A percentile compares a stretch with the other conserved stretches of the same genome.
Conservation (phyloP, 2,797 vertebrate genomes). For the Acanthiza pusilla region DNA sequence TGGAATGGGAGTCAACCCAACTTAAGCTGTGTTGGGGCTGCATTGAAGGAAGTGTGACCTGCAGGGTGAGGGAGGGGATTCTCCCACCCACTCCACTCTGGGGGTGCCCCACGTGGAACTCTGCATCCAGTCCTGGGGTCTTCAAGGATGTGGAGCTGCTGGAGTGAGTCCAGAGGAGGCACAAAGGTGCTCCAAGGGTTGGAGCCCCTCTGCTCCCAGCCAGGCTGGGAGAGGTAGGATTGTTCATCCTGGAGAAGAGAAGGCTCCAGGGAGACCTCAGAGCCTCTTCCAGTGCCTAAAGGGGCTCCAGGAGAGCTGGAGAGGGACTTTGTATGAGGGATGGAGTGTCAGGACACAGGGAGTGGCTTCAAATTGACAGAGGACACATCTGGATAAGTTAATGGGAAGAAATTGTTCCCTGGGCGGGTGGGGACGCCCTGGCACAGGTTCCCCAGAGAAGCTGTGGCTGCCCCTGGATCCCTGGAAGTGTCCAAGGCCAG, state of each 20-base stretch:
- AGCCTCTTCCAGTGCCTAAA: background rate
- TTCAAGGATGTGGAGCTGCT: background rate
- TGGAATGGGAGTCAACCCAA: background rate
- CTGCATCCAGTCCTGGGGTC: rapidly evolving
- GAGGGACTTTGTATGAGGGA: rapidly evolving
- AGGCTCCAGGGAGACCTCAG: rapidly evolving
- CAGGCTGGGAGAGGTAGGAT: background rate
- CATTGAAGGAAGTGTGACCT: rapidly evolving
- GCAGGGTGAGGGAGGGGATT: background rate
- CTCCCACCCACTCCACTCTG: too few relatives aligned
- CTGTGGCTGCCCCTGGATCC: background rate
- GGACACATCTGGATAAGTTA: background rate
- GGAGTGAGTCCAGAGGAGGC: background rate
- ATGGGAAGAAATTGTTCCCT: rapidly evolving
- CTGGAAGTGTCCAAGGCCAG: background rate
- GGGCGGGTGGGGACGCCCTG: rapidly evolving
- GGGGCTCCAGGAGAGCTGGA: background rate
- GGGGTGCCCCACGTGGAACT: too few relatives aligned
- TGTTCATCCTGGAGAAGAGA: background rate
- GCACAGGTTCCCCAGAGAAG: rapidly evolving
- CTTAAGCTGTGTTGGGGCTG: rapidly evolving
- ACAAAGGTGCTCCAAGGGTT: rapidly evolving
- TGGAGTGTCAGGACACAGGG: rapidly evolving
- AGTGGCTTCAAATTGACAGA: background rate
- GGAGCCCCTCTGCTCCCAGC: background rate